Percentiles rank a stretch among this genome's conserved stretches.
These are phyloP conservation scores for Cryptoleucopteryx plumbea DNA, from an alignment of 2,113 vertebrate genomes.

Conservation along the genomic window DNA sequence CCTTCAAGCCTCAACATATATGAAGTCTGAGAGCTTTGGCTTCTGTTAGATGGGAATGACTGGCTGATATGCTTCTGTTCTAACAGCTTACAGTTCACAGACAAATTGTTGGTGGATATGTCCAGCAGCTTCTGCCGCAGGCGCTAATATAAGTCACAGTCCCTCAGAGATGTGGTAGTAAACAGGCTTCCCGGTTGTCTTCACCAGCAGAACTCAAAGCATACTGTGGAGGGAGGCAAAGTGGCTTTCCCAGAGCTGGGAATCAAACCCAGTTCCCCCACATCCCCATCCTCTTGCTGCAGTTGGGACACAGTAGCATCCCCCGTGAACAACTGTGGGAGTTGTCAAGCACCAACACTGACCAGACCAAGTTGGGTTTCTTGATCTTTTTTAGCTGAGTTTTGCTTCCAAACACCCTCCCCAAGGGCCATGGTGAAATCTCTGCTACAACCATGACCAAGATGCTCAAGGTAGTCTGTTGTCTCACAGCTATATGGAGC, in stretches of 20 bases:
- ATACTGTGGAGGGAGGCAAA: neutral
- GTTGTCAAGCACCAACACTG: neutral
- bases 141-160: neutral
- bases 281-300: neutral
- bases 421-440: neutral
- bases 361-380: neutral
- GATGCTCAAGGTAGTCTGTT: neutral
- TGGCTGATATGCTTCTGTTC: neutral
- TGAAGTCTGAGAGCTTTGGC: neutral
- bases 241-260: neutral
- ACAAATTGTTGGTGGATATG: neutral
- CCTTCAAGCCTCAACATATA: neutral
- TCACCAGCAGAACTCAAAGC: neutral
- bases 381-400: neutral
- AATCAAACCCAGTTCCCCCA: neutral
- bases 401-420: neutral
- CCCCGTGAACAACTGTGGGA: neutral
- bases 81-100: neutral
- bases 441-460: neutral
- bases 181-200: neutral
- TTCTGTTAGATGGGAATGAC: neutral
- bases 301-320: neutral
- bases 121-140: accelerated
- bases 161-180: neutral
- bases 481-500: neutral